Evolutionary conservation across 2,113 vertebrate genomes (phyloP), one percentile per base, ranked within the genome.

Genomic region (Hippocampus mohnikei): DNA sequence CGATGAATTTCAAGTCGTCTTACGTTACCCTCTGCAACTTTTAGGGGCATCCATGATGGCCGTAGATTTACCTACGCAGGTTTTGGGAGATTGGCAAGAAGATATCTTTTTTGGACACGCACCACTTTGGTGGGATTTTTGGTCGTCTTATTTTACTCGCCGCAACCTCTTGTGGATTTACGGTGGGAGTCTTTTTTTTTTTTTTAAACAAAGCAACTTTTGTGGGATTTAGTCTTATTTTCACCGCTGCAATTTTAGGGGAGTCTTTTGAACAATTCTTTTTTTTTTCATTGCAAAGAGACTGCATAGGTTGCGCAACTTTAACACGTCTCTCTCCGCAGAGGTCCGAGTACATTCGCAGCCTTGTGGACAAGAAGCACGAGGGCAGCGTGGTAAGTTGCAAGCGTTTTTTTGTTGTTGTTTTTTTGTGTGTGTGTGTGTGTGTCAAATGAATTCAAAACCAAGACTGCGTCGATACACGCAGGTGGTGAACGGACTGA

Each of bases 401-500:
- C 13, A 58, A 12, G 23, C 29, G 2, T 6, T 25, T 8, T 9
- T 50, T 46, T n/a, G n/a, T n/a, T n/a, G n/a, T n/a, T n/a, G n/a
- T n/a, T 25, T 66, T 25, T 3, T 15, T 44, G 1, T 64, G 5
- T 42, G 8, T 25, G 7, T 15, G 11, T 15, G 1, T 20, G 29
- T 16, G 3, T 62, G 10, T 59, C 12, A 60, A 20, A 37, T 20
- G 16, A 60, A 60, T 60, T 13, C 15, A 3, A 42, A 63, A 12
- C 9, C 20, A 27, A 27, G 2, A 46, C 46, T 23, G 21, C 9
- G 41, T 46, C 63, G 7, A 44, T 27, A 0, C 46, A 74, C 84
- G 27, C 83, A 98, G 96, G 89, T 96, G 59, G 66, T 94, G 21
- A 94, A 85, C 11, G 93, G 94, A 61, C 92, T 98, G 55, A 97